Evolutionary conservation across 2,113 vertebrate species (phyloP).

Genomic region (Alexandromys fortis): DNA sequence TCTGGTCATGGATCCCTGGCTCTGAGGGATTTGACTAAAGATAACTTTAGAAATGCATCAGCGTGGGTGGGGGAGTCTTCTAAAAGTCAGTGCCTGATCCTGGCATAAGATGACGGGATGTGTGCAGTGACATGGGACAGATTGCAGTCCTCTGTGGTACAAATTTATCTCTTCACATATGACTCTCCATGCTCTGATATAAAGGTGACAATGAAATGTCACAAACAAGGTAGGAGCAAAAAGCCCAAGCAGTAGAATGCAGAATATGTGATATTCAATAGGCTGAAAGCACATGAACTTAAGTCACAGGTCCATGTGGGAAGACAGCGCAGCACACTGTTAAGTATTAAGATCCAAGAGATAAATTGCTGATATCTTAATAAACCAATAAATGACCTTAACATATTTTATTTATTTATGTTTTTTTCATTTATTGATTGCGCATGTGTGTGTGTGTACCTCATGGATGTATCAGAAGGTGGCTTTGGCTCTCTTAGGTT

Average conservation of each 20-base stretch:
- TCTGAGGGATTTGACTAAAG: constrained; percentile 50
- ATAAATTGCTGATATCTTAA: neutral
- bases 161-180: constrained; percentile 47
- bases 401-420: neutral
- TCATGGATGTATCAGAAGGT: neutral
- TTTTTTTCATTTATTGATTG: neutral
- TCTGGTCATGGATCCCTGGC: constrained; percentile 69
- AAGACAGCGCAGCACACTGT: neutral
- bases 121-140: constrained; percentile 46
- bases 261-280: neutral
- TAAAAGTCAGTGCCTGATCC: constrained; percentile 61
- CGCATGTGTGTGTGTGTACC: neutral
- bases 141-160: constrained; percentile 33
- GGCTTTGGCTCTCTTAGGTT: neutral
- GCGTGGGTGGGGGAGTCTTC: constrained; percentile 22
- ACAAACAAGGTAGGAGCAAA: neutral
- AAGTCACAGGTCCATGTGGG: neutral
- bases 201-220: constrained; percentile 33
- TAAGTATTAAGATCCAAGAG: neutral
- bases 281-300: neutral
- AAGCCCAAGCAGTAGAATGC: neutral
- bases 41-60: constrained; percentile 62
- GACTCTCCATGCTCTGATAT: constrained; percentile 4
- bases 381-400: neutral
- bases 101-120: constrained; percentile 23